phyloP scores from a whole-genome alignment of 1,140 invertebrate genomes.

The Vanessa tameamea region DNA sequence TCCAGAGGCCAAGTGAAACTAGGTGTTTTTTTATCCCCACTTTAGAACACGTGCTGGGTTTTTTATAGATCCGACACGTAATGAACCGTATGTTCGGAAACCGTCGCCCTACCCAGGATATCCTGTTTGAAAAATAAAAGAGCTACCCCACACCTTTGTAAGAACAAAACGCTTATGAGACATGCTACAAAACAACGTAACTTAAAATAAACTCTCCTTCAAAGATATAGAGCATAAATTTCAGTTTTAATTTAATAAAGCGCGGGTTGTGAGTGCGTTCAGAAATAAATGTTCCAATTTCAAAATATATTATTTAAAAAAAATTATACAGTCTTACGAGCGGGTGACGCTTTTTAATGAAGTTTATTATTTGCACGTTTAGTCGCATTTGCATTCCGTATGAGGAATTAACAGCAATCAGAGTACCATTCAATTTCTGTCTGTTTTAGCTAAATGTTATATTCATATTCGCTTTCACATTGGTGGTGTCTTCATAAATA shows the following conservation, averaged over 20 bases:
- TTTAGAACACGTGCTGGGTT: conserved; percentile 42
- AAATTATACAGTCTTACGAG: conserved; percentile 1
- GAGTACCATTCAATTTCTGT: too few species aligned
- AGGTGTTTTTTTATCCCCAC: conserved; percentile 31
- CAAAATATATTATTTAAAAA: conserved; percentile 12
- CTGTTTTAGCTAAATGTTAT: too few species aligned
- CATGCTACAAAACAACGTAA: background rate
- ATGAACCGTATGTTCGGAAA: conserved; percentile 73
- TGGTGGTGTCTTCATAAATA: too few species aligned
- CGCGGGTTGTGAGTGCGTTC: conserved; percentile 18
- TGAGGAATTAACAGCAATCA: too few species aligned
- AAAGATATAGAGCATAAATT: conserved; percentile 1
- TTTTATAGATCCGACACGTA: conserved; percentile 51
- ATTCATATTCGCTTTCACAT: too few species aligned
- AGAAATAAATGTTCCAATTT: conserved; percentile 34
- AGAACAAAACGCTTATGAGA: conserved; percentile 41
- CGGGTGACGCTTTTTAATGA: background rate
- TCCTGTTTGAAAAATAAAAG: conserved; percentile 80
- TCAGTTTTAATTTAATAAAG: background rate
- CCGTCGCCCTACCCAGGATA: conserved; percentile 69
- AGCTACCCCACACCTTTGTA: conserved; percentile 71
- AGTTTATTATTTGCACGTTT: background rate
- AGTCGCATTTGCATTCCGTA: background rate
- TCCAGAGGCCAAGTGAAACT: conserved; percentile 22
- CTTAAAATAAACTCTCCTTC: conserved; percentile 14